A percentile compares a stretch with the other conserved stretches of the same genome.
phyloP scores from a whole-genome alignment of 2,797 vertebrate species.

The Amazonetta brasiliensis region DNA sequence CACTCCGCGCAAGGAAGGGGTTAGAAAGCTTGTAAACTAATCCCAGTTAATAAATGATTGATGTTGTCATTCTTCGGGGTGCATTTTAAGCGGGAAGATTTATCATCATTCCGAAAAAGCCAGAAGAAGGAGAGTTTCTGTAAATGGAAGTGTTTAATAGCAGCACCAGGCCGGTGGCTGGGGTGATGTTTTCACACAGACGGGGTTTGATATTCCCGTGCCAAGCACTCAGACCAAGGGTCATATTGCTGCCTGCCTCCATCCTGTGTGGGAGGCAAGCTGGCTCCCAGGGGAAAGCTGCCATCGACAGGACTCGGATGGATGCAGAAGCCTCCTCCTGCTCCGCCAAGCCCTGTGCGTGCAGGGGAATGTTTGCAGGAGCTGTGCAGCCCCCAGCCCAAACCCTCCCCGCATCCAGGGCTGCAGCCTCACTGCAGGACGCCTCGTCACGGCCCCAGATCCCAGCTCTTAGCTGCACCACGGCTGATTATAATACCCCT shows the following conservation, averaged over 20 bases:
- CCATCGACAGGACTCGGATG: constrained; percentile 47
- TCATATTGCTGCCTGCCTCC: too few species aligned
- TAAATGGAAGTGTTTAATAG: background rate
- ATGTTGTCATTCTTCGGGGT: constrained; percentile 5
- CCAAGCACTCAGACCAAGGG: background rate
- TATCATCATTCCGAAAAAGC: background rate
- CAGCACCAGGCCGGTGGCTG: background rate
- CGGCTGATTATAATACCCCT: background rate
- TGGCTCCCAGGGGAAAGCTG: constrained; percentile 40
- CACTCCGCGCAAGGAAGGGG: background rate
- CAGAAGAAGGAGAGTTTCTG: constrained; percentile 28
- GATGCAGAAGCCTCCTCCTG: background rate
- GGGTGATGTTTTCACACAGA: background rate
- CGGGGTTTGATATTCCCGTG: background rate
- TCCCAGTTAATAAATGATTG: background rate
- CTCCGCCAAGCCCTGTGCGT: too few species aligned
- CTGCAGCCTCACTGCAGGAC: background rate
- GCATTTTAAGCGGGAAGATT: background rate
- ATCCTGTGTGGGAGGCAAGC: background rate
- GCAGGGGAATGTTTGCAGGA: background rate
- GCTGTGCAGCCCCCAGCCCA: background rate
- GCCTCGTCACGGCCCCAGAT: background rate
- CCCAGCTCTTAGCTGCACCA: background rate
- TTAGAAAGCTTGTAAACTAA: background rate
- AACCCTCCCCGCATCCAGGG: too few species aligned